Evolutionary conservation across 2,113 vertebrate genomes (phyloP).

Genomic region (Ginglymostoma cirratum): DNA sequence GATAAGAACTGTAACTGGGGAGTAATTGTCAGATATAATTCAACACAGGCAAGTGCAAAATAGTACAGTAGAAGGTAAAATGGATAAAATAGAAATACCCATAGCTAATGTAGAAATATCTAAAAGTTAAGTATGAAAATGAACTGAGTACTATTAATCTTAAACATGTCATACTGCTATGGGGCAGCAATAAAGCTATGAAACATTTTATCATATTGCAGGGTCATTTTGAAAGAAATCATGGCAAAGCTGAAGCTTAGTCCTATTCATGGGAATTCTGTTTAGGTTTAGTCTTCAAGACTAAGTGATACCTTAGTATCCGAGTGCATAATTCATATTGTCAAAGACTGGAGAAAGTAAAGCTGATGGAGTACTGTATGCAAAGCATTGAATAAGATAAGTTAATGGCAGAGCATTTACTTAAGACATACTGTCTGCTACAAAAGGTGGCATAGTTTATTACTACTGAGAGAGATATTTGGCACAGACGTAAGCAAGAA

Average conservation of each 20-base stretch:
- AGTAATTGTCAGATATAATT: not conserved
- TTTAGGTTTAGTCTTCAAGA: not conserved
- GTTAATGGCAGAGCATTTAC: not conserved
- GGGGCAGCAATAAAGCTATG: not conserved
- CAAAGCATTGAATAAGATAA: not conserved
- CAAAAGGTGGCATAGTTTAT: too few relatives aligned
- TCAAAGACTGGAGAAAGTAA: not conserved
- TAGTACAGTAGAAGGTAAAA: not conserved
- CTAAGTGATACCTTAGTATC: not conserved
- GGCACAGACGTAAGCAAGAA: not conserved
- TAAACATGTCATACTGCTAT: not conserved
- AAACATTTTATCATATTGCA: not conserved
- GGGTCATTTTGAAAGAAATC: not conserved
- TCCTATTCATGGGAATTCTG: not conserved
- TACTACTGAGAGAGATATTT: not conserved
- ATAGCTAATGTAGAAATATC: not conserved
- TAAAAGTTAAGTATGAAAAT: not conserved
- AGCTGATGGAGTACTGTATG: not conserved
- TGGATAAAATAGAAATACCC: not conserved
- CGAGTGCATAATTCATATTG: not conserved
- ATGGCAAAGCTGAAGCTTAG: not conserved
- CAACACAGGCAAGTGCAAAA: not conserved
- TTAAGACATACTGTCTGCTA: too few relatives aligned
- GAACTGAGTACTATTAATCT: not conserved
- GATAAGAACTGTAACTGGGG: not conserved